Conservation (phyloP, 2,888 invertebrate species). For the Philonicus albiceps region DNA sequence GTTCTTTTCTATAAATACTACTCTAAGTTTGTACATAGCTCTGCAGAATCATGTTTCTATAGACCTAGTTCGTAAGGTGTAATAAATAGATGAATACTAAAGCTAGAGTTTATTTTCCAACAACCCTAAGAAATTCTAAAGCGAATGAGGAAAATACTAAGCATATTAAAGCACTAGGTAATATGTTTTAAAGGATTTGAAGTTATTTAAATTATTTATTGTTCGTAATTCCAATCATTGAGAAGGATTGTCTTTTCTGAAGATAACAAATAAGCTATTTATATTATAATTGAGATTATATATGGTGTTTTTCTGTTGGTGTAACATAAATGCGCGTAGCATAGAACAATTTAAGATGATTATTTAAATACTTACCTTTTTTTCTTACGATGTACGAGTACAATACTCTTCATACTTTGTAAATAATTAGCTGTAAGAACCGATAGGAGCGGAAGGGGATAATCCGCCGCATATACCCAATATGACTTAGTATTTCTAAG, state of each 20-base stretch:
- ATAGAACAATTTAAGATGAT: constrained; percentile 25
- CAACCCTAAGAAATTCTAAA: constrained; percentile 14
- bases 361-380: constrained; percentile 31
- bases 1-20: constrained; percentile 1
- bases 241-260: constrained; percentile 31
- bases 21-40: constrained; percentile 17
- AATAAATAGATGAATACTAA: constrained; percentile 24
- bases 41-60: constrained; percentile 20
- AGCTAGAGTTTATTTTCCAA: constrained; percentile 29
- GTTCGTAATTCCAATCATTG: constrained; percentile 41
- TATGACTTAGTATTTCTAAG: constrained; percentile 30
- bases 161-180: constrained; percentile 32
- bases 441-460: background rate
- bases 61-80: constrained; percentile 7
- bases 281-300: constrained; percentile 41
- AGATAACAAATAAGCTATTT: constrained; percentile 38
- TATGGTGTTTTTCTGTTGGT: constrained; percentile 36
- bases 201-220: constrained; percentile 42
- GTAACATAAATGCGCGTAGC: constrained; percentile 18
- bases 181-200: constrained; percentile 43
- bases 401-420: constrained; percentile 38
- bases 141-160: constrained; percentile 8
- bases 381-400: constrained; percentile 35
- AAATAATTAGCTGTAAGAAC: constrained; percentile 13
- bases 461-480: constrained; percentile 30